phyloP scores from a whole-genome alignment of 2,797 vertebrate genomes.

The Rhinogobio ventralis region DNA sequence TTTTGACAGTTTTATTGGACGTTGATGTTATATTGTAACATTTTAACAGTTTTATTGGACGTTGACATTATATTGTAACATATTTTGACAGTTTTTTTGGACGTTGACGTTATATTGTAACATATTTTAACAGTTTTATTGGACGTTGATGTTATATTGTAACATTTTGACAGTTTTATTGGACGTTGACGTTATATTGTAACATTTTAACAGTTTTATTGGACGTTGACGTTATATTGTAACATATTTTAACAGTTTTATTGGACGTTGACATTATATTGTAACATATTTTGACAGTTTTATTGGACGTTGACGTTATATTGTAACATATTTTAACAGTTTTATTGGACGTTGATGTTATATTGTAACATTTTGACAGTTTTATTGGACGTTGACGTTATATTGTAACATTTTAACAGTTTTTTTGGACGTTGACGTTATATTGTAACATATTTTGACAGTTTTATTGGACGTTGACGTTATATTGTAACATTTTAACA shows the following conservation, averaged over 20 bases:
- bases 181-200: background rate
- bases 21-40: background rate
- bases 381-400: background rate
- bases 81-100: background rate
- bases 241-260: background rate
- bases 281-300: background rate
- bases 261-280: background rate
- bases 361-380: background rate
- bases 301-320: fast-evolving
- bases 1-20: background rate
- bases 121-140: background rate
- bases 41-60: background rate
- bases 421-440: background rate
- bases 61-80: background rate
- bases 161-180: background rate
- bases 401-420: background rate
- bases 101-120: background rate
- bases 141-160: background rate
- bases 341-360: background rate
- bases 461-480: background rate
- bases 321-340: background rate
- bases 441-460: background rate
- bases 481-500: background rate
- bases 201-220: background rate
- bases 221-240: background rate